These are phyloP conservation scores for Mormyrops boulengeri DNA, from an alignment of 2,797 vertebrate genomes.

Conservation along the genomic window DNA sequence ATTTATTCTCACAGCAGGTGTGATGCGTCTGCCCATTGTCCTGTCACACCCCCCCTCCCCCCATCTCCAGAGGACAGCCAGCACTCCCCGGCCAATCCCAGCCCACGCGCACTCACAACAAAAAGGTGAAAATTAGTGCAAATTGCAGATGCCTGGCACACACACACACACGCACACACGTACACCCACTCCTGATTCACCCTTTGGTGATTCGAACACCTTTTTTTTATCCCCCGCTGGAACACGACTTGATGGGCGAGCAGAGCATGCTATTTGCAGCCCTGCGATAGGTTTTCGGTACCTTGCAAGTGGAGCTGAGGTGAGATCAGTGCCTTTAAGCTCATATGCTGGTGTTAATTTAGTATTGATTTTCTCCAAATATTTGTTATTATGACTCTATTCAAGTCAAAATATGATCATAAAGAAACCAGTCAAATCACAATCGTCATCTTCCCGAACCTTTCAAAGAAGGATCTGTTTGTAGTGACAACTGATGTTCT, in stretches of 20 bases:
- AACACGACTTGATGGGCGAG: slow-evolving; percentile 27
- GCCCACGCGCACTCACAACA: slow-evolving; percentile 59
- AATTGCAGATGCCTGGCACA: slow-evolving; percentile 60
- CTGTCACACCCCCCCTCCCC: slow-evolving; percentile 39
- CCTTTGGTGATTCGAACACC: slow-evolving; percentile 44
- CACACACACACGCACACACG: not conserved
- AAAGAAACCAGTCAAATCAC: not conserved
- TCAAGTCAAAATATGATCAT: slow-evolving; percentile 7
- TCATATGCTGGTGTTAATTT: not conserved
- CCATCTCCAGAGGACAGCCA: slow-evolving; percentile 35
- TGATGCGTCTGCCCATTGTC: slow-evolving; percentile 68
- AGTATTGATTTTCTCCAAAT: slow-evolving; percentile 3
- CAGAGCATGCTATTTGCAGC: slow-evolving; percentile 34
- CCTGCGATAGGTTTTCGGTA: slow-evolving; percentile 34
- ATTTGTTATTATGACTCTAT: not conserved
- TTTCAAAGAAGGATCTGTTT: not conserved
- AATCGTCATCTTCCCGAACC: not conserved
- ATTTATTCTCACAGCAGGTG: slow-evolving; percentile 70
- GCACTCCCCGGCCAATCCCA: slow-evolving; percentile 38
- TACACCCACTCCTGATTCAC: not conserved
- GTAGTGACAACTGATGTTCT: not conserved
- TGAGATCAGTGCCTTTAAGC: slow-evolving; percentile 10
- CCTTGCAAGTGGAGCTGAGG: slow-evolving; percentile 36
- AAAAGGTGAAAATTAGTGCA: slow-evolving; percentile 77
- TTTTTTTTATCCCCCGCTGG: slow-evolving; percentile 41